A percentile compares a stretch with the other conserved stretches of the same genome.
These are phyloP conservation scores for Parapsyche elsis DNA, from an alignment of 1,140 invertebrate genomes.

Conservation along the genomic window DNA sequence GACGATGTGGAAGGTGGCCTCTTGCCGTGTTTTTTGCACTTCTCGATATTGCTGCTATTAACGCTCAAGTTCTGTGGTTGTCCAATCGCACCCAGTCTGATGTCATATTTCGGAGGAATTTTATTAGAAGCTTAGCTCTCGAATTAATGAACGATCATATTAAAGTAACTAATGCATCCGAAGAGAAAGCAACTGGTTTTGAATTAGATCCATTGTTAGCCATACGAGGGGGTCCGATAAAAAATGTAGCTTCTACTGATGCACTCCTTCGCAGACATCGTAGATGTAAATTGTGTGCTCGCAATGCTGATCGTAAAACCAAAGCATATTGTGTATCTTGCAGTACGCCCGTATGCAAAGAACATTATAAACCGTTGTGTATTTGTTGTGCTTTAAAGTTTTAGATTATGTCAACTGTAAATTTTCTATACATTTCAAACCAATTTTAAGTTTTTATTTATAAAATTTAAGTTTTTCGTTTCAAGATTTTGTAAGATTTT, in stretches of 20 bases:
- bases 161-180: slow-evolving; percentile 39
- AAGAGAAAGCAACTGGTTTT: neutral
- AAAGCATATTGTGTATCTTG: slow-evolving; percentile 61
- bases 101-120: slow-evolving; percentile 60
- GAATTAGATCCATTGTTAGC: slow-evolving; percentile 50
- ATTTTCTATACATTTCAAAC: too few relatives aligned
- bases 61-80: slow-evolving; percentile 65
- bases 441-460: too few relatives aligned
- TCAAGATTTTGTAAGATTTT: too few relatives aligned
- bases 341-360: slow-evolving; percentile 61
- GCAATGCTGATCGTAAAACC: slow-evolving; percentile 61
- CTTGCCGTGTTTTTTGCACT: slow-evolving; percentile 66
- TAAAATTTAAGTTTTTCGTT: too few relatives aligned
- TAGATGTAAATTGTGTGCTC: slow-evolving; percentile 61
- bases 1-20: slow-evolving; percentile 67
- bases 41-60: slow-evolving; percentile 67
- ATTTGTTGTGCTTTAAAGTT: slow-evolving; percentile 54
- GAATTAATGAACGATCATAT: slow-evolving; percentile 60
- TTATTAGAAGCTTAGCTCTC: slow-evolving; percentile 62
- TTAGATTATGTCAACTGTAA: slow-evolving; percentile 2
- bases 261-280: slow-evolving; percentile 40
- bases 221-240: slow-evolving; percentile 51
- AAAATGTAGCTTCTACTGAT: slow-evolving; percentile 45
- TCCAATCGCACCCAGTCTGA: slow-evolving; percentile 57
- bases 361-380: slow-evolving; percentile 59